Evolutionary conservation across 2,888 invertebrate species (phyloP).

Genomic region (Tethea ocularis): DNA sequence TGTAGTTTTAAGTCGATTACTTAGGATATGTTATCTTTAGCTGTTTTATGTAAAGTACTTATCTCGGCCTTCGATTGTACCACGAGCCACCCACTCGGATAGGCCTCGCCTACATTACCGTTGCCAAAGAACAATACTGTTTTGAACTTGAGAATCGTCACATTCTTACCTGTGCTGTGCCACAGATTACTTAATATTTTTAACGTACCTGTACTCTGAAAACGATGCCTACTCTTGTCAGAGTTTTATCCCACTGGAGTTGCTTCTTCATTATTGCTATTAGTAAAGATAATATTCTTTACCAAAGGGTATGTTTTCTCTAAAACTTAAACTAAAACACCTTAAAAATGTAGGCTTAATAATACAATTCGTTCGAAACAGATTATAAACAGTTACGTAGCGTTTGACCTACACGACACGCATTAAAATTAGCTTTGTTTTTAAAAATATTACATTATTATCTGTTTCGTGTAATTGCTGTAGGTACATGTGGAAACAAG

Average conservation of each 20-base stretch:
- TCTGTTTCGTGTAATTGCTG: background rate
- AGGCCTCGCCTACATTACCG: constrained; percentile 57
- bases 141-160: constrained; percentile 27
- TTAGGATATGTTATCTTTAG: constrained; percentile 22
- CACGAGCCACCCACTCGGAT: constrained; percentile 56
- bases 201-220: background rate
- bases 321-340: background rate
- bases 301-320: background rate
- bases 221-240: background rate
- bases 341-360: background rate
- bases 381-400: background rate
- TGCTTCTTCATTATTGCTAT: background rate
- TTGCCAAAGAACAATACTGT: constrained; percentile 44
- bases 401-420: background rate
- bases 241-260: no score
- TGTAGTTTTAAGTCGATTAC: constrained; percentile 8
- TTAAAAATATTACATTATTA: background rate
- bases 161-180: constrained; percentile 19
- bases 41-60: constrained; percentile 23
- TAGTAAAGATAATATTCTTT: background rate
- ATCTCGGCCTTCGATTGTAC: constrained; percentile 51
- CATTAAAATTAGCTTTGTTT: background rate
- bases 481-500: background rate
- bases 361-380: background rate
- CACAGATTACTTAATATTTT: no score